A percentile compares a stretch with the other conserved stretches of the same genome.
These are phyloP conservation scores for Lochmaea capreae DNA, from an alignment of 2,888 invertebrate species.

Conservation along the genomic window DNA sequence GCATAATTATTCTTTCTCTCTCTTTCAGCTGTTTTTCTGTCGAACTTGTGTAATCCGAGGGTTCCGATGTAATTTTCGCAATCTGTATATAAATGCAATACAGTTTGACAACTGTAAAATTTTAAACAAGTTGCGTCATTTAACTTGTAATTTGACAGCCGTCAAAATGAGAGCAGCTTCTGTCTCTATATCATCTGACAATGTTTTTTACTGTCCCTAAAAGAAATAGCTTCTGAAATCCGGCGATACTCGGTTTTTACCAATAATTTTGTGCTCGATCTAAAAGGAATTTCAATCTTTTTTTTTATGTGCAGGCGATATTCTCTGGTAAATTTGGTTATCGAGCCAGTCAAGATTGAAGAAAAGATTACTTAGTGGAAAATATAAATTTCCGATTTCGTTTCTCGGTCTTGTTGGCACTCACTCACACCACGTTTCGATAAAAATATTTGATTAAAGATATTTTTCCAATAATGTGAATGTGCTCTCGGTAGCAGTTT, in stretches of 20 bases:
- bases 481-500: neutral
- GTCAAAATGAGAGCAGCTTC: too few relatives aligned
- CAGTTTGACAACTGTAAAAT: too few relatives aligned
- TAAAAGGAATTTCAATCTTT: conserved; percentile 21
- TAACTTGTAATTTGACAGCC: too few relatives aligned
- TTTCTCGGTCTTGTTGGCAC: conserved; percentile 23
- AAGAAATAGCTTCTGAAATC: neutral
- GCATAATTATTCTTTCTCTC: too few relatives aligned
- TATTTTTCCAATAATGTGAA: conserved; percentile 30
- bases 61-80: too few relatives aligned
- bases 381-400: conserved; percentile 37
- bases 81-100: too few relatives aligned
- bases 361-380: conserved; percentile 32
- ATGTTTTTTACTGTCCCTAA: neutral
- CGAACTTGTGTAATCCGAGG: too few relatives aligned
- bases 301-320: conserved; percentile 31
- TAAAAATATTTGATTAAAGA: conserved; percentile 33
- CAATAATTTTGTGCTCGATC: conserved; percentile 23
- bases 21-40: too few relatives aligned
- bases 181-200: too few relatives aligned
- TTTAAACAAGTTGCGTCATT: too few relatives aligned
- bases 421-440: conserved; percentile 32
- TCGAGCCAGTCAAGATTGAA: conserved; percentile 37
- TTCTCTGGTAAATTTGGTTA: conserved; percentile 31
- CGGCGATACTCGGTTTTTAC: neutral